A percentile compares a stretch with the other conserved stretches of the same genome.
phyloP scores from a whole-genome alignment of 1,140 invertebrate species.

The Pristionchus pacificus region DNA sequence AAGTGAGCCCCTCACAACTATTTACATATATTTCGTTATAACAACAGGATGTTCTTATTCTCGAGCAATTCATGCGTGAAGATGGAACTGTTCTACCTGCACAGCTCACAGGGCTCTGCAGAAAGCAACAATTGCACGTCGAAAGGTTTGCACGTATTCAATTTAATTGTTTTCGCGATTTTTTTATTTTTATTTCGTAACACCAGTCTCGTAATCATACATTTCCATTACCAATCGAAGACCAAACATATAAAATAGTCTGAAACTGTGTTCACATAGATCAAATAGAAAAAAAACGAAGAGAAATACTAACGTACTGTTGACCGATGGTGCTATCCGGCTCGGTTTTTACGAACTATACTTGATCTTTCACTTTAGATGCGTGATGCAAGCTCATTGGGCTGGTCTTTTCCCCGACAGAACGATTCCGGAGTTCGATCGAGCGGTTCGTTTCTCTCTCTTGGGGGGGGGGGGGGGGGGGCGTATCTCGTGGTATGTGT shows the following conservation, averaged over 20 bases:
- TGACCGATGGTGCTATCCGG: too few relatives aligned
- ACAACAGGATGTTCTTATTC: conserved; percentile 47
- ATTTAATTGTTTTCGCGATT: too few relatives aligned
- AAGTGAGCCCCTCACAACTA: not conserved
- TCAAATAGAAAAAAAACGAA: too few relatives aligned
- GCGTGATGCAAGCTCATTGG: conserved; percentile 58
- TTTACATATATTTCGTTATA: not conserved
- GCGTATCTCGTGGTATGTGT: too few relatives aligned
- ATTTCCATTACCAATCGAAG: too few relatives aligned
- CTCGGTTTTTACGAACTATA: too few relatives aligned
- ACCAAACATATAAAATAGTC: too few relatives aligned
- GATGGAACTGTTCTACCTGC: conserved; percentile 55
- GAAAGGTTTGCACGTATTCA: conserved; percentile 33
- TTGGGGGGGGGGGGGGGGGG: too few relatives aligned
- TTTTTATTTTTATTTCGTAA: too few relatives aligned
- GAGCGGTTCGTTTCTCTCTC: conserved; percentile 30
- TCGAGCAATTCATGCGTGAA: conserved; percentile 56
- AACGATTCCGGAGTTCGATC: conserved; percentile 51
- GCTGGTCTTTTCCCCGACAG: conserved; percentile 51
- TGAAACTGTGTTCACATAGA: too few relatives aligned
- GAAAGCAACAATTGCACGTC: conserved; percentile 46
- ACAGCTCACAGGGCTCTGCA: conserved; percentile 54
- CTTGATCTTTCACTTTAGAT: conserved; percentile 27
- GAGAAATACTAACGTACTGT: too few relatives aligned
- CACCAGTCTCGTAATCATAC: too few relatives aligned